phyloP scores from a whole-genome alignment of 2,113 vertebrate genomes.

The Catagonus wagneri region DNA sequence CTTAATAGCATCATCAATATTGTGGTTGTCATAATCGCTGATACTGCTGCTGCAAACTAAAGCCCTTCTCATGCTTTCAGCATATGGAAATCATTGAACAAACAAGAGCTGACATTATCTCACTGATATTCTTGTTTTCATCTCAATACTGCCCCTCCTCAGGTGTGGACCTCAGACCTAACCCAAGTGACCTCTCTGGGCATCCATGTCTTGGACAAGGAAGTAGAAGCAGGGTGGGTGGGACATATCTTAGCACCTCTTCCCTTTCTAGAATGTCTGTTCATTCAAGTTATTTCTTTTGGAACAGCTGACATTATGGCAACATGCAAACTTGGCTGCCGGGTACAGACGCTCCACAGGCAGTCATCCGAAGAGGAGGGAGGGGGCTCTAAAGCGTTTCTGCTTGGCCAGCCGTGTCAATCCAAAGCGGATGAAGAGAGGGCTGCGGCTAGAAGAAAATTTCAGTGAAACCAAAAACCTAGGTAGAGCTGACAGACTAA shows the following conservation, averaged over 20 bases:
- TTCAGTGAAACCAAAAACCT: slow-evolving; percentile 23
- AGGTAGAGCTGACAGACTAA: slow-evolving; percentile 53
- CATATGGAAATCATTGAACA: background rate
- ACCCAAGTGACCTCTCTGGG: background rate
- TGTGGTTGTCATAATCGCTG: background rate
- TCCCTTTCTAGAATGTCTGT: background rate
- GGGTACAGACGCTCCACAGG: background rate
- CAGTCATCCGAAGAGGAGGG: background rate
- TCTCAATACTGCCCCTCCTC: background rate
- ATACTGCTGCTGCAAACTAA: background rate
- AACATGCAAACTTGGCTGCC: background rate
- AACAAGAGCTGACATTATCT: background rate
- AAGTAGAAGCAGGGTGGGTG: background rate
- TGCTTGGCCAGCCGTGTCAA: slow-evolving; percentile 37
- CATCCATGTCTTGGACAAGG: background rate
- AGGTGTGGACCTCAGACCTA: background rate
- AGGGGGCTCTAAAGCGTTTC: background rate
- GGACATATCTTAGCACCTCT: background rate
- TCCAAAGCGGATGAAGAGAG: background rate
- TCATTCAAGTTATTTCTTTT: background rate
- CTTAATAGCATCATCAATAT: background rate
- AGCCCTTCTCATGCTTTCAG: background rate
- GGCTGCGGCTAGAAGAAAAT: background rate
- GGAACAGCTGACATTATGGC: background rate
- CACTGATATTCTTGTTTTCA: background rate